Percentiles rank a stretch among this genome's conserved stretches.
phyloP scores from a whole-genome alignment of 2,888 invertebrate species.

The Holacanthella duospinosa region DNA sequence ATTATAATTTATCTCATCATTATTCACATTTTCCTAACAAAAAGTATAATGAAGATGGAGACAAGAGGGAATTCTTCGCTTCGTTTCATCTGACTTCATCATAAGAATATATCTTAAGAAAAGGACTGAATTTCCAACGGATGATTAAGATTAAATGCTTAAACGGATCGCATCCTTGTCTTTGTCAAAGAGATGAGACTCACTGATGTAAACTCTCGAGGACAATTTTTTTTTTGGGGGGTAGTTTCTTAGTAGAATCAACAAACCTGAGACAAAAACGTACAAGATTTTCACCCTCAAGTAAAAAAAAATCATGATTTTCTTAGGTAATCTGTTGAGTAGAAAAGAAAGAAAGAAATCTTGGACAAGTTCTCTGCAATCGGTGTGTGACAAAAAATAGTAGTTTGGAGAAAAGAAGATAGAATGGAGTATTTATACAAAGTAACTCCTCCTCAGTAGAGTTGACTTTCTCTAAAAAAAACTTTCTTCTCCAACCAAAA shows the following conservation, averaged over 20 bases:
- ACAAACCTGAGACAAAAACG: too few relatives aligned
- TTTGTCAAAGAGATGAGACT: neutral
- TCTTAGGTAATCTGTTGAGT: too few relatives aligned
- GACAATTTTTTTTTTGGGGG: too few relatives aligned
- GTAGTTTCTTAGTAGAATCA: too few relatives aligned
- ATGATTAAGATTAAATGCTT: too few relatives aligned
- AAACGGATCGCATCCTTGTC: too few relatives aligned
- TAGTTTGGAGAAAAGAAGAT: neutral
- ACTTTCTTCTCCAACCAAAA: neutral
- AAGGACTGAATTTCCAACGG: neutral
- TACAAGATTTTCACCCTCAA: too few relatives aligned
- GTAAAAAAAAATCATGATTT: too few relatives aligned
- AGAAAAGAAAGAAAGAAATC: neutral
- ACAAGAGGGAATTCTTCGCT: neutral
- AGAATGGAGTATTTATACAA: neutral
- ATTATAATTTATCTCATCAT: neutral
- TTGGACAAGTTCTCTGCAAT: neutral
- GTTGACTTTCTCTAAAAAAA: neutral
- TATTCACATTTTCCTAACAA: neutral
- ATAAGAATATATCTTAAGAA: neutral
- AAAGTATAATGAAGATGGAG: neutral
- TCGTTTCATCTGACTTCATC: neutral
- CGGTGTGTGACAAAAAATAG: neutral
- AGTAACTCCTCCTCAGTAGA: neutral
- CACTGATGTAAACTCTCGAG: neutral